Conservation (phyloP, 2,113 vertebrate genomes). For the Cairina moschata region DNA sequence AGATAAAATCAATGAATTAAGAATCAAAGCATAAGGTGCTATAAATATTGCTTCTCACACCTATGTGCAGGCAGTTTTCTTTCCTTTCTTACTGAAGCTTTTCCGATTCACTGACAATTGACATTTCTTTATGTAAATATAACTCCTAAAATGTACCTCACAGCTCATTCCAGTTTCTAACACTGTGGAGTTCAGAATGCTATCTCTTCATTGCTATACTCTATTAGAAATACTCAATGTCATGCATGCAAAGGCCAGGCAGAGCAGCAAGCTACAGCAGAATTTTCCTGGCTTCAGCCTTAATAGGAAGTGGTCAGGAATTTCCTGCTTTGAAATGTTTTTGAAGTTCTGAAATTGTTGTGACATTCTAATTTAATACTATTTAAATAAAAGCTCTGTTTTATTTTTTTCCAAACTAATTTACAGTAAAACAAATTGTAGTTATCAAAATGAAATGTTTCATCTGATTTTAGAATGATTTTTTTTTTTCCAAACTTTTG, state of each 20-base stretch:
- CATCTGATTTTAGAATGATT: background rate
- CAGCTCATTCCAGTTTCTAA: background rate
- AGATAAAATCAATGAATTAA: background rate
- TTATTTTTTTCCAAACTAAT: conserved; percentile 13
- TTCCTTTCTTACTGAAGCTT: background rate
- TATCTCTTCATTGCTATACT: background rate
- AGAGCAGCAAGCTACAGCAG: background rate
- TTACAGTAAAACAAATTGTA: background rate
- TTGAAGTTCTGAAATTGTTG: conserved; percentile 5
- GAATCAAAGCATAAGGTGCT: background rate
- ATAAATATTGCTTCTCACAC: background rate
- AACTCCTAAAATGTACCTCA: background rate
- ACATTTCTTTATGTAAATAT: background rate
- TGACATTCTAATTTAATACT: background rate
- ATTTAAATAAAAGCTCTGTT: background rate
- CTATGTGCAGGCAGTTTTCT: background rate
- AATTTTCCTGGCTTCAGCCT: conserved; percentile 35
- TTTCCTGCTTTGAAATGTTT: conserved; percentile 31
- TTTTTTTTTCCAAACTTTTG: background rate
- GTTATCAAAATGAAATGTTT: background rate
- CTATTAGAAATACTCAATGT: background rate
- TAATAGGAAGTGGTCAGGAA: conserved; percentile 13
- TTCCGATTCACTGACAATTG: background rate
- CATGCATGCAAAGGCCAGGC: background rate
- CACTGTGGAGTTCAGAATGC: background rate